Percentiles rank a stretch among this genome's conserved stretches.
phyloP scores from a whole-genome alignment of 2,113 vertebrate genomes.

The Tachysurus fulvidraco region DNA sequence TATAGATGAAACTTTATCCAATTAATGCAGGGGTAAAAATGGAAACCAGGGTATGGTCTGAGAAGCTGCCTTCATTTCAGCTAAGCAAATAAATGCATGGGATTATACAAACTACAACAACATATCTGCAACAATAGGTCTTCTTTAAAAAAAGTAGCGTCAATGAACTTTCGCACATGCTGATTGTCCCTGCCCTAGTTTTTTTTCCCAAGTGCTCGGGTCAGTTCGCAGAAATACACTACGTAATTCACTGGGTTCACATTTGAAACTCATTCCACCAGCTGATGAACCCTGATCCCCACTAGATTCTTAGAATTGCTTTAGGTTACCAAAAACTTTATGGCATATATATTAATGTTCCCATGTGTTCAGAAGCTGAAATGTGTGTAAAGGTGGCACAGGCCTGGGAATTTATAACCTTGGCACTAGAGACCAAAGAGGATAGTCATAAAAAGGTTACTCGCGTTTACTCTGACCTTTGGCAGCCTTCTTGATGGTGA shows the following conservation, averaged over 20 bases:
- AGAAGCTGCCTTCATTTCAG: background rate
- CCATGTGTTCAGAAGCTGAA: background rate
- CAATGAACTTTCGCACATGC: background rate
- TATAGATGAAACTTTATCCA: background rate
- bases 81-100: background rate
- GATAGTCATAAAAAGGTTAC: constrained; percentile 32
- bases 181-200: too few relatives aligned
- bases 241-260: background rate
- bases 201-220: background rate
- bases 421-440: background rate
- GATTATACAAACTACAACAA: background rate
- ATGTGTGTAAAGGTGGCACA: background rate
- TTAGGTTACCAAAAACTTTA: background rate
- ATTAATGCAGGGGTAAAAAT: background rate
- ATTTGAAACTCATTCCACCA: background rate
- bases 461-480: constrained; percentile 43
- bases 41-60: background rate
- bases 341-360: background rate
- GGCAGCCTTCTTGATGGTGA: constrained; percentile 44
- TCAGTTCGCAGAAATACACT: background rate
- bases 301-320: background rate
- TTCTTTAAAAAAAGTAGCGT: background rate
- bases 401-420: constrained; percentile 4
- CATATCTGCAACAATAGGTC: background rate
- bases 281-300: background rate